Evolutionary conservation across 2,888 invertebrate species (phyloP).

Genomic region (Phortica okadai): DNA sequence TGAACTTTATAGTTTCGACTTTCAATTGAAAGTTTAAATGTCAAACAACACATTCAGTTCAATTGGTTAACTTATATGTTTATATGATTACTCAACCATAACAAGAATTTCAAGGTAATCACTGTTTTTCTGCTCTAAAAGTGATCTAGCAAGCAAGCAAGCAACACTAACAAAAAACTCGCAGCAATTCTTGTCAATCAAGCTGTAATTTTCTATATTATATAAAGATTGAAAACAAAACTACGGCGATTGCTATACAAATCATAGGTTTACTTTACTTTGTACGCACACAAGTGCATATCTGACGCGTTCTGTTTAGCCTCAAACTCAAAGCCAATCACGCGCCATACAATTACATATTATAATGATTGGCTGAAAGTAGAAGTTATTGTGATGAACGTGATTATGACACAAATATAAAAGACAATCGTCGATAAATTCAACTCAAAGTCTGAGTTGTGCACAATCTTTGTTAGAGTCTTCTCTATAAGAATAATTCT

Average conservation of each 20-base stretch:
- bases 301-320: neutral
- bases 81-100: neutral
- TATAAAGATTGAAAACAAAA: neutral
- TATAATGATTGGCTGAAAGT: slow-evolving; percentile 11
- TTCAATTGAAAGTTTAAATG: too few relatives aligned
- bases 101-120: neutral
- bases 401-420: neutral
- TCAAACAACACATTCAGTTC: too few relatives aligned
- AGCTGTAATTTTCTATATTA: neutral
- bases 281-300: neutral
- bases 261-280: neutral
- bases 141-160: neutral
- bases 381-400: slow-evolving; percentile 16
- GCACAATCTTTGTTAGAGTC: neutral
- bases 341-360: neutral
- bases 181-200: neutral
- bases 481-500: neutral
- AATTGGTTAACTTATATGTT: neutral
- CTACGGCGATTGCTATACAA: neutral
- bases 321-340: neutral
- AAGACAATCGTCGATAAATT: neutral
- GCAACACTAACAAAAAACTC: neutral
- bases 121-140: neutral
- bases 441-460: neutral
- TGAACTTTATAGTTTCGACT: too few relatives aligned